Evolutionary conservation across 1,140 invertebrate genomes (phyloP).

Genomic region (Delia radicum): DNA sequence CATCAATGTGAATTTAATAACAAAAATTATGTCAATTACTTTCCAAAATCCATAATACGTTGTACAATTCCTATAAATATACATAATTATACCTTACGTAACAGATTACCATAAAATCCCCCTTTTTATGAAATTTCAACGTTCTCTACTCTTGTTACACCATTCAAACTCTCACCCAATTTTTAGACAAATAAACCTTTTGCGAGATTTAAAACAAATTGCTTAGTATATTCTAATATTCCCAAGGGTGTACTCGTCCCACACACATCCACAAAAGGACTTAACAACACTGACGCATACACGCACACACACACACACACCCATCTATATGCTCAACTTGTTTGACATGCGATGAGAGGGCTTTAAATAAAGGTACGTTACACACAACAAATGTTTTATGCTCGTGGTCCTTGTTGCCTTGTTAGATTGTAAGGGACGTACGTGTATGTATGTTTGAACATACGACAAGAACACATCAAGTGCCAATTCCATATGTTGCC

Average conservation of each 20-base stretch:
- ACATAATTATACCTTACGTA: constrained; percentile 19
- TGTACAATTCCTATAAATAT: too few relatives aligned
- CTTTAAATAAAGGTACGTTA: background rate
- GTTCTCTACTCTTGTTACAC: background rate
- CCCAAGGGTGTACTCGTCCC: constrained; percentile 9
- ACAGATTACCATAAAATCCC: constrained; percentile 24
- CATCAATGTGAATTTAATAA: too few relatives aligned
- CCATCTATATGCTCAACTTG: background rate
- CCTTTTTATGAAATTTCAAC: too few relatives aligned
- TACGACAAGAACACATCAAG: constrained; percentile 1
- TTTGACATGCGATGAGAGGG: constrained; percentile 18
- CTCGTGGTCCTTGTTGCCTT: background rate
- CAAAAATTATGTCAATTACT: too few relatives aligned
- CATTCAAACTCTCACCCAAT: constrained; percentile 6
- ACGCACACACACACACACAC: background rate
- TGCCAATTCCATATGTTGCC: constrained; percentile 22
- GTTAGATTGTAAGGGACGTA: background rate
- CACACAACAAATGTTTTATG: constrained; percentile 11
- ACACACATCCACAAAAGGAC: background rate
- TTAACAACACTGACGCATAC: too few relatives aligned
- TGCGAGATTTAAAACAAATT: constrained; percentile 24
- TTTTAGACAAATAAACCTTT: background rate
- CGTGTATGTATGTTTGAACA: background rate
- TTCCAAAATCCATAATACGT: too few relatives aligned
- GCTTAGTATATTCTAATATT: constrained; percentile 16